phyloP scores from a whole-genome alignment of 2,113 vertebrate genomes.

The Nettapus auritus region DNA sequence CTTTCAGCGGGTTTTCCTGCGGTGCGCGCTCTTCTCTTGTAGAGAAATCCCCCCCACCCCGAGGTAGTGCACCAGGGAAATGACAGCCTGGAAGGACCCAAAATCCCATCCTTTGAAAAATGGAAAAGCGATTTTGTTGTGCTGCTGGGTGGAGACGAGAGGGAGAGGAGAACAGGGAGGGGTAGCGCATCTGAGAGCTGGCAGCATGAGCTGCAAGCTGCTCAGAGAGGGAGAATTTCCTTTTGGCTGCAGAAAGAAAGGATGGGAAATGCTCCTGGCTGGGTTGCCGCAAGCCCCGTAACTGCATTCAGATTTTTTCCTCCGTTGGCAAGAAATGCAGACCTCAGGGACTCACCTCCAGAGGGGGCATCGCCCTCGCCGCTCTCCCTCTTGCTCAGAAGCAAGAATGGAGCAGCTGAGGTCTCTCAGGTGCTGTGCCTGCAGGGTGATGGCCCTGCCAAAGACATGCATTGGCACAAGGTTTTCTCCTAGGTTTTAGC shows the following conservation, averaged over 20 bases:
- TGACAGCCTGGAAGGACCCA: neutral
- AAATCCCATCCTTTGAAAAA: neutral
- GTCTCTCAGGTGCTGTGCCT: neutral
- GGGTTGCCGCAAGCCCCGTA: too few relatives aligned
- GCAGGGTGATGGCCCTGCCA: neutral
- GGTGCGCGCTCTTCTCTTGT: neutral
- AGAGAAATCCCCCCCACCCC: neutral
- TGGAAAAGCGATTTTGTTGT: neutral
- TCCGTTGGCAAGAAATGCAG: neutral
- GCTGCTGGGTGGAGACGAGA: neutral
- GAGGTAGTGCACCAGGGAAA: neutral
- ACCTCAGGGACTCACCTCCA: neutral
- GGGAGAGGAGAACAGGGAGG: neutral
- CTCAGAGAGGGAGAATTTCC: neutral
- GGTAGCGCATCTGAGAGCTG: neutral
- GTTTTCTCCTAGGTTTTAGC: neutral
- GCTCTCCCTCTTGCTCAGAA: too few relatives aligned
- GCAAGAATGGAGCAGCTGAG: neutral
- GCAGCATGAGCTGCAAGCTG: neutral
- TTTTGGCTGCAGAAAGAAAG: neutral
- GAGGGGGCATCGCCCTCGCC: neutral
- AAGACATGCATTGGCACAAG: accelerated
- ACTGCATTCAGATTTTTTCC: neutral
- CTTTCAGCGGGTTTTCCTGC: neutral
- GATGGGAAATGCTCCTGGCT: neutral